A percentile compares a stretch with the other conserved stretches of the same genome.
phyloP scores from a whole-genome alignment of 1,140 invertebrate species.

The Belonocnema kinseyi region DNA sequence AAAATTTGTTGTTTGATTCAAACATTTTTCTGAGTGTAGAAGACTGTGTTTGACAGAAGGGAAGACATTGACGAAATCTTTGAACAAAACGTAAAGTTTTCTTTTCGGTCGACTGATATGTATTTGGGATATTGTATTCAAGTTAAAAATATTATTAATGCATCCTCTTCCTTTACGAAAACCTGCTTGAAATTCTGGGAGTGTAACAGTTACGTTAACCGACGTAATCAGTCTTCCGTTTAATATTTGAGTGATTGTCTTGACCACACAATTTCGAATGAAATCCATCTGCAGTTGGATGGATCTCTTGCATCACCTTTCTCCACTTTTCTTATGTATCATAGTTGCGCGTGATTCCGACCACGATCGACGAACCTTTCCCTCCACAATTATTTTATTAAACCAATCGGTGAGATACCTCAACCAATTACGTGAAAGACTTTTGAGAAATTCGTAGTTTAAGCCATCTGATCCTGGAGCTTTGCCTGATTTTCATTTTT shows the following conservation, averaged over 20 bases:
- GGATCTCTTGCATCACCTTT: constrained; percentile 29
- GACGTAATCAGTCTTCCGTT: constrained; percentile 6
- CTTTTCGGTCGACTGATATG: not conserved
- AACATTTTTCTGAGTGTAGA: too few species aligned
- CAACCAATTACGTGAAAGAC: not conserved
- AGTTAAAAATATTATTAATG: not conserved
- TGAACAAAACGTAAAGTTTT: not conserved
- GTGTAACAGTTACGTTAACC: not conserved
- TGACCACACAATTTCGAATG: constrained; percentile 23
- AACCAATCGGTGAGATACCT: constrained; percentile 6
- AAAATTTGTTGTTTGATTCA: too few species aligned
- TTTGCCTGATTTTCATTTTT: not conserved
- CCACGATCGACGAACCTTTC: constrained; percentile 1
- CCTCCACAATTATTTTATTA: constrained; percentile 13
- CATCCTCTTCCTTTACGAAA: constrained; percentile 12
- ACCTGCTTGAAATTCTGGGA: not conserved
- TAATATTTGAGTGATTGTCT: constrained; percentile 33
- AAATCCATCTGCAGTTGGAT: constrained; percentile 20
- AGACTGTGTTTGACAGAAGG: not conserved
- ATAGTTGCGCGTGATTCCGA: constrained; percentile 19
- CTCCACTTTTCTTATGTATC: constrained; percentile 33
- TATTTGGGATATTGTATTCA: constrained; percentile 2
- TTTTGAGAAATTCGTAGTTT: constrained; percentile 9
- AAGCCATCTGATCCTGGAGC: not conserved
- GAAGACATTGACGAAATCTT: not conserved